Conservation (phyloP, 2,888 invertebrate species). For the Lysandra bellargus region DNA sequence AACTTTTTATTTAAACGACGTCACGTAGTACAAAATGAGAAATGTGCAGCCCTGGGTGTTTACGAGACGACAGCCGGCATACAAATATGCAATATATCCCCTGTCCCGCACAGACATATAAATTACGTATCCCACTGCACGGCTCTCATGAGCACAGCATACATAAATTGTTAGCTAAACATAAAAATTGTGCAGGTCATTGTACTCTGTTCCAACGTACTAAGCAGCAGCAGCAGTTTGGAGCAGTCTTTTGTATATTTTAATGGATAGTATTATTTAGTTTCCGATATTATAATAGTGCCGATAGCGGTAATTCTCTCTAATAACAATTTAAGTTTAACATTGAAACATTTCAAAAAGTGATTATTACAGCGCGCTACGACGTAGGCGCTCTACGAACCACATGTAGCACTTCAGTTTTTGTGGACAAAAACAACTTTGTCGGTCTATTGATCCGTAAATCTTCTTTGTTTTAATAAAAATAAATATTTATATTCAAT, state of each 20-base stretch:
- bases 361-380: background rate
- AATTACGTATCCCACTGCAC: slow-evolving; percentile 31
- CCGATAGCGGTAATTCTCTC: too few species aligned
- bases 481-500: too few species aligned
- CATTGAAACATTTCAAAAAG: too few species aligned
- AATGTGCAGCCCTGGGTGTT: slow-evolving; percentile 7
- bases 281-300: too few species aligned
- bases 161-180: slow-evolving; percentile 26
- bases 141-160: slow-evolving; percentile 31
- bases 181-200: background rate
- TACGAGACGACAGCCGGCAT: background rate
- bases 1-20: slow-evolving; percentile 11
- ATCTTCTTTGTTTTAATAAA: too few species aligned
- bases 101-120: slow-evolving; percentile 32
- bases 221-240: too few species aligned
- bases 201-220: slow-evolving; percentile 15
- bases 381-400: background rate
- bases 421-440: background rate
- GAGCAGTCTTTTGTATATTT: background rate
- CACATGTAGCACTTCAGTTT: background rate
- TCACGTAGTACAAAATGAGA: slow-evolving; percentile 16
- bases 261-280: too few species aligned
- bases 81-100: slow-evolving; percentile 28
- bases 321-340: too few species aligned
- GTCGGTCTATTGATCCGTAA: background rate